Percentiles rank a stretch among this genome's conserved stretches.
phyloP scores from a whole-genome alignment of 1,140 invertebrate genomes.

The Drosophila nebulosa region DNA sequence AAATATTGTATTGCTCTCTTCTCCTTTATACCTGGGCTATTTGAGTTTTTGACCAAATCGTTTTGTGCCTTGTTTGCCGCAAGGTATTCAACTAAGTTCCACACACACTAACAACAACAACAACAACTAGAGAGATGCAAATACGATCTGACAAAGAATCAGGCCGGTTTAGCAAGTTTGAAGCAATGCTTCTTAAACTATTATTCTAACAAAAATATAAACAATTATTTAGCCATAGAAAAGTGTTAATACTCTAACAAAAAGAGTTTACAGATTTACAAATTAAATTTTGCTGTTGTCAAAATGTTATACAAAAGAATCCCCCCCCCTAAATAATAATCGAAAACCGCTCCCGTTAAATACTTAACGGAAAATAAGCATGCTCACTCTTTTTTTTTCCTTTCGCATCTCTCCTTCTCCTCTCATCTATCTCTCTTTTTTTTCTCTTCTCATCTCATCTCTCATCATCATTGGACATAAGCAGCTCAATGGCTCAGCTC shows the following conservation, averaged over 20 bases:
- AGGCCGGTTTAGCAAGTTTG: background rate
- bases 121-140: constrained; percentile 28
- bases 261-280: no score
- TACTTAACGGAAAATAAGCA: background rate
- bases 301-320: no score
- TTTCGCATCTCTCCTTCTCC: background rate
- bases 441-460: constrained; percentile 9
- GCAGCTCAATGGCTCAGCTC: constrained; percentile 39
- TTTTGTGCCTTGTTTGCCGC: constrained; percentile 53
- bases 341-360: background rate
- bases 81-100: constrained; percentile 23
- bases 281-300: no score
- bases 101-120: no score
- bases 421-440: no score
- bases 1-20: constrained; percentile 50
- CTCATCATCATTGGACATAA: constrained; percentile 56
- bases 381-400: background rate
- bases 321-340: background rate
- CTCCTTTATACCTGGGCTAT: constrained; percentile 22
- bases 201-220: no score
- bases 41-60: constrained; percentile 50
- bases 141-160: constrained; percentile 49
- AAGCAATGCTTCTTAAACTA: no score
- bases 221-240: no score
- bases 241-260: no score